A percentile compares a stretch with the other conserved stretches of the same genome.
These are phyloP conservation scores for Raja brachyura DNA, from an alignment of 2,113 vertebrate species.

Conservation along the genomic window DNA sequence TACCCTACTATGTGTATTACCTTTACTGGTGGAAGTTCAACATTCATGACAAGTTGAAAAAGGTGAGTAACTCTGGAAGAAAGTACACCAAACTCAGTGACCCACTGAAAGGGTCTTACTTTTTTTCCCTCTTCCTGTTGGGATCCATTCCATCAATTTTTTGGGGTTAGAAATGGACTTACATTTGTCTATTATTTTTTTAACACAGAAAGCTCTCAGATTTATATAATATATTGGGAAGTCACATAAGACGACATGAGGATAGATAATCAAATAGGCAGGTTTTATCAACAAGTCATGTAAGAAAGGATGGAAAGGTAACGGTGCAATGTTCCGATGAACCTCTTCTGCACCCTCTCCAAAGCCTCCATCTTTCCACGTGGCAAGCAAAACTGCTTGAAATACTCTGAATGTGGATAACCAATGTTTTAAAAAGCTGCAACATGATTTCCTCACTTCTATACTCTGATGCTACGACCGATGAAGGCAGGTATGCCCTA, in stretches of 20 bases:
- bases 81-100: no score
- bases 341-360: no score
- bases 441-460: no score
- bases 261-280: neutral
- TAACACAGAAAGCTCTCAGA: neutral
- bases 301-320: no score
- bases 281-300: neutral
- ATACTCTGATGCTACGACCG: no score
- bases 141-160: neutral
- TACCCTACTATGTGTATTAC: conserved; percentile 81
- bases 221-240: neutral
- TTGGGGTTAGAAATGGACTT: neutral
- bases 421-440: no score
- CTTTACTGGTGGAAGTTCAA: conserved; percentile 96
- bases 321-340: no score
- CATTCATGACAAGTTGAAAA: conserved; percentile 80
- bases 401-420: no score
- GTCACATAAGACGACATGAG: neutral
- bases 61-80: conserved; percentile 57
- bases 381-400: no score
- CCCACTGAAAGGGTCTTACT: neutral
- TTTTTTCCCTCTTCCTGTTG: neutral
- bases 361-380: no score
- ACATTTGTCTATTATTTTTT: neutral
- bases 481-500: no score